These are phyloP conservation scores for Tetragnatha montana DNA, from an alignment of 2,888 invertebrate species.

Conservation along the genomic window DNA sequence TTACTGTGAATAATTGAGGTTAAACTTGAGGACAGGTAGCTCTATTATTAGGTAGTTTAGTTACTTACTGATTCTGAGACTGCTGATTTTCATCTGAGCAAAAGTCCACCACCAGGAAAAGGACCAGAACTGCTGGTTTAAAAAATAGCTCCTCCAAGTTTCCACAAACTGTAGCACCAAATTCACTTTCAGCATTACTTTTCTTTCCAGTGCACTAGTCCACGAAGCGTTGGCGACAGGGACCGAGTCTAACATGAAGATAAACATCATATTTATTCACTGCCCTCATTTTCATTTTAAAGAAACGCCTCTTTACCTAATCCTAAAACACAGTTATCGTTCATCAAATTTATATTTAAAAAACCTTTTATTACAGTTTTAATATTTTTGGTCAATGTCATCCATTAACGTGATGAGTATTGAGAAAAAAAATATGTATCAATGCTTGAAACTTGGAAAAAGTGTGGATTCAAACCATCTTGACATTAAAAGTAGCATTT, in stretches of 20 bases:
- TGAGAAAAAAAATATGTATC: too few species aligned
- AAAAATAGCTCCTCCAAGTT: conserved; percentile 1
- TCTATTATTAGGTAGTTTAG: background rate
- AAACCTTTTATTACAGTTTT: too few species aligned
- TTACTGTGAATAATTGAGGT: background rate
- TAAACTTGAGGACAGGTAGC: background rate
- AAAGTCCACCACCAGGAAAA: conserved; percentile 26
- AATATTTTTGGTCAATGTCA: too few species aligned
- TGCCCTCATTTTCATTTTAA: too few species aligned
- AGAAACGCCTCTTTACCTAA: too few species aligned
- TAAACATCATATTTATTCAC: too few species aligned
- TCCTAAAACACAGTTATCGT: too few species aligned
- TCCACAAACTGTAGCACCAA: background rate
- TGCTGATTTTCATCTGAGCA: conserved; percentile 26
- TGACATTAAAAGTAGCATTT: too few species aligned
- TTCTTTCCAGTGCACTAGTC: background rate
- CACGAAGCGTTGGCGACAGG: background rate
- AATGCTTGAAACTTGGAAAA: too few species aligned
- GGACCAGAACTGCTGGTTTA: background rate
- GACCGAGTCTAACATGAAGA: background rate
- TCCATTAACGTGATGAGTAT: too few species aligned
- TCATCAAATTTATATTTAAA: too few species aligned
- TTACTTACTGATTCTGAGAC: conserved; percentile 39
- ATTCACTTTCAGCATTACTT: background rate
- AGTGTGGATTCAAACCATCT: too few species aligned